Evolutionary conservation across 2,888 invertebrate species (phyloP).

Genomic region (Sicus ferrugineus): DNA sequence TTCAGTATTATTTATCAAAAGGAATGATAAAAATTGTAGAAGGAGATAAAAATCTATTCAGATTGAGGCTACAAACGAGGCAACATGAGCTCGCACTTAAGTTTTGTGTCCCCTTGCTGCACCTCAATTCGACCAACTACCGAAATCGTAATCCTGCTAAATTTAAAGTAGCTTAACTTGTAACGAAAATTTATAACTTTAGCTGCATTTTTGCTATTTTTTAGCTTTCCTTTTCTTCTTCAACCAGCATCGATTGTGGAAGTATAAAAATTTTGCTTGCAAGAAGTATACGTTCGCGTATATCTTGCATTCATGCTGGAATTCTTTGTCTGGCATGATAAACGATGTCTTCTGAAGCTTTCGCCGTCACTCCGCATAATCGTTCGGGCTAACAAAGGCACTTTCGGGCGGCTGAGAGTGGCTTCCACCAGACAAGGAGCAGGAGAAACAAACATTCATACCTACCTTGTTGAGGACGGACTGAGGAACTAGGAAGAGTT

Average conservation of each 20-base stretch:
- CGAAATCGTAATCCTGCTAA: background rate
- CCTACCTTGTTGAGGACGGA: background rate
- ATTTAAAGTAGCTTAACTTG: constrained; percentile 20
- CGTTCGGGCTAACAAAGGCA: constrained; percentile 28
- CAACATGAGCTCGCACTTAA: background rate
- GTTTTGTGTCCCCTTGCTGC: background rate
- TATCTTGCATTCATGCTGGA: background rate
- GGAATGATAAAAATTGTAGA: background rate
- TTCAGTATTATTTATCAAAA: too few relatives aligned
- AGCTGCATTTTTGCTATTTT: constrained; percentile 1
- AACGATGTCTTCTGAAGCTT: constrained; percentile 31
- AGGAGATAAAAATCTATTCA: background rate
- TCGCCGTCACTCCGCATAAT: constrained; percentile 32
- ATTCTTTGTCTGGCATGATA: constrained; percentile 27
- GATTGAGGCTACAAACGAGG: background rate
- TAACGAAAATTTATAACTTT: constrained; percentile 26
- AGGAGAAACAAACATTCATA: background rate
- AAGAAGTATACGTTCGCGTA: background rate
- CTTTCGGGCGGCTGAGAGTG: background rate
- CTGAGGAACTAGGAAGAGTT: constrained; percentile 15
- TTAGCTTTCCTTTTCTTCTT: background rate
- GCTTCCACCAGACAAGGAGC: background rate
- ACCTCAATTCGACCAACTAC: background rate
- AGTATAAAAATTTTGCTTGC: constrained; percentile 7
- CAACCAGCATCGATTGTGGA: constrained; percentile 13